These are phyloP conservation scores for Ips typographus DNA, from an alignment of 1,140 invertebrate species.

Conservation along the genomic window DNA sequence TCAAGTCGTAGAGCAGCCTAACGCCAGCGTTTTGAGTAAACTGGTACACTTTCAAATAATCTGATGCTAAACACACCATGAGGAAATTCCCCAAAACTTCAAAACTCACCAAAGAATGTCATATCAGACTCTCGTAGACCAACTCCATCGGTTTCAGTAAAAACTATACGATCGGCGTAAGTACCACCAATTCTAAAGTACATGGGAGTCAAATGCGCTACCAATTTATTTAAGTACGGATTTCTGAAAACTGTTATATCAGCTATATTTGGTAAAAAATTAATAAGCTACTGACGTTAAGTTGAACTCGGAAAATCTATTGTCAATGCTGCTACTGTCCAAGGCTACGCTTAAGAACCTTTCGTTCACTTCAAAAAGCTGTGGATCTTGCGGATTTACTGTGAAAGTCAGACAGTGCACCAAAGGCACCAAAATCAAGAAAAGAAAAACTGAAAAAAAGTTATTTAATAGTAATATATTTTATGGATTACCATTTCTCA, in stretches of 20 bases:
- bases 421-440: background rate
- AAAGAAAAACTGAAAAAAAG: background rate
- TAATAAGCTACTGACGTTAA: slow-evolving; percentile 36
- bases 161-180: slow-evolving; percentile 51
- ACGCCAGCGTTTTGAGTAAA: slow-evolving; percentile 54
- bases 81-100: background rate
- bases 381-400: background rate
- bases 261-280: background rate
- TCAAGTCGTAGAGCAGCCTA: slow-evolving; percentile 63
- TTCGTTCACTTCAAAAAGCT: slow-evolving; percentile 23
- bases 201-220: slow-evolving; percentile 51
- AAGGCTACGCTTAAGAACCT: slow-evolving; percentile 47
- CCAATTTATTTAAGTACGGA: slow-evolving; percentile 4
- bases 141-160: slow-evolving; percentile 1
- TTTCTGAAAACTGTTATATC: background rate
- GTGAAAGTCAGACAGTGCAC: background rate
- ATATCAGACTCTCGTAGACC: background rate
- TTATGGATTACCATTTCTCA: no score
- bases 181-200: slow-evolving; percentile 67
- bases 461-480: no score
- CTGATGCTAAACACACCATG: slow-evolving; percentile 32
- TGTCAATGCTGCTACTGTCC: slow-evolving; percentile 45
- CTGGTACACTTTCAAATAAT: slow-evolving; percentile 62
- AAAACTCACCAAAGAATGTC: slow-evolving; percentile 1
- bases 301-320: slow-evolving; percentile 44